Base-by-base conservation (phyloP, 2,113 vertebrate species). In the Sula dactylatra region DNA sequence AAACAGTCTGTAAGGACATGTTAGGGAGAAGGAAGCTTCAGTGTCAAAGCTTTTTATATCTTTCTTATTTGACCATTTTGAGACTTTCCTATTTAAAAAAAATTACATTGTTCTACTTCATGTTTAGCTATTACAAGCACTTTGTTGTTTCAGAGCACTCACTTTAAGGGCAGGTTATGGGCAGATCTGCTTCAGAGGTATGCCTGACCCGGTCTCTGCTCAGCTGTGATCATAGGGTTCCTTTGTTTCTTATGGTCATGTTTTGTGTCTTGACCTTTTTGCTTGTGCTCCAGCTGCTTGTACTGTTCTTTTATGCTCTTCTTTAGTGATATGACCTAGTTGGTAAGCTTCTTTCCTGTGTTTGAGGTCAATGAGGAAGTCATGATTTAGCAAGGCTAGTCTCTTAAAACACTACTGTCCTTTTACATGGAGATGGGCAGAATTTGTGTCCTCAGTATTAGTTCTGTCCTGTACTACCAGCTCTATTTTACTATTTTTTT, bases 191-290 rank as follows among this genome's bases (percentile, higher is more conserved):
- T 47, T 89, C 59, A 91, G 59, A 86, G 74, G 20, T 16, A 5
- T 91, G 29, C 55, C 65, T 94, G 86, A 88, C 83, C 89, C 84
- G 26, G 29, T 88, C 42, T 73, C 45, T 49, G 10, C 67, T 91
- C 76, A 84, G 32, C 76, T 91, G 38, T 47, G 55, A 84, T 83
- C 42, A 26, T 24, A 78, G 32, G 38, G 59, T 86, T 92, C 69
- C 67, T 96, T 91, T 92, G 45, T 86, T 96, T 91, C 86, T 89
- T 84, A 32, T 34, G 67, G 77, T 78, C 64, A 21, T 91, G n/a
- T 73, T 92, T 87, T 91, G 15, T 86, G 50, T 74, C 77, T 79
- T 91, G 80, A 94, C 81, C 69, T 94, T 71, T 91, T 64, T 79
- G 18, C 52, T 90, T 95, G 74, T 80, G 36, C 79, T 90, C 70